Base-by-base conservation (phyloP, 2,797 vertebrate genomes). In the Catharus ustulatus region DNA sequence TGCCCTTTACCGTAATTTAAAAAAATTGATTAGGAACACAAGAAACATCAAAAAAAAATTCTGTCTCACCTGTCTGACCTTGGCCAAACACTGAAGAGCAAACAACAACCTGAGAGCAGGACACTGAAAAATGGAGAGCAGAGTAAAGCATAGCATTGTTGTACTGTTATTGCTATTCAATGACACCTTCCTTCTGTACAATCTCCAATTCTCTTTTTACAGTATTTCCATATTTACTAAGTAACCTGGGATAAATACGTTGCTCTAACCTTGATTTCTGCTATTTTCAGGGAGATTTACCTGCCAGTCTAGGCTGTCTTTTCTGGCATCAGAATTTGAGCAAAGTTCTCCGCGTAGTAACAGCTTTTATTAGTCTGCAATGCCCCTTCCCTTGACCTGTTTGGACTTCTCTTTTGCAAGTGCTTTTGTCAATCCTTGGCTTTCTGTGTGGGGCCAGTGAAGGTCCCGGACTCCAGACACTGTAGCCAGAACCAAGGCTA, bases 261-360 rank as follows among this genome's bases (percentile, higher is more conserved):
- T 88, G 43, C 43, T 91, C 72, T 87, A 83, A 72, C 59, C 78
- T 87, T 81, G 63, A 59, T 89, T 87, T 91, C 69, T 18, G 3
- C 84, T 69, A 18, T 76, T 89, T 93, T 87, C 79, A 87, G 77
- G 23, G 89, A 92, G 91, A 91, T 91, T 96, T 94, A 90, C 84
- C 73, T 87, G 82, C 48, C 84, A 92, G 46, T 73, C 83, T 62
- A 49, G 66, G 21, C 51, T 91, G 66, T 78, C 66, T 79, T 66
- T 94, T 86, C 76, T 40, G 69, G 32, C 73, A 87, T 66, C 62
- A 81, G 48, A 91, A 94, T 59, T 7, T 93, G 93, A 95, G 55
- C 74, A 46, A 92, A 92, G 73, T 87, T 87, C 92, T 89, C 61
- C 1, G 2, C 0, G 4, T 52, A 83, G 75, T 85, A 92, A 80